Evolutionary conservation across 2,888 invertebrate species (phyloP).

Genomic region (Clitarchus hookeri): DNA sequence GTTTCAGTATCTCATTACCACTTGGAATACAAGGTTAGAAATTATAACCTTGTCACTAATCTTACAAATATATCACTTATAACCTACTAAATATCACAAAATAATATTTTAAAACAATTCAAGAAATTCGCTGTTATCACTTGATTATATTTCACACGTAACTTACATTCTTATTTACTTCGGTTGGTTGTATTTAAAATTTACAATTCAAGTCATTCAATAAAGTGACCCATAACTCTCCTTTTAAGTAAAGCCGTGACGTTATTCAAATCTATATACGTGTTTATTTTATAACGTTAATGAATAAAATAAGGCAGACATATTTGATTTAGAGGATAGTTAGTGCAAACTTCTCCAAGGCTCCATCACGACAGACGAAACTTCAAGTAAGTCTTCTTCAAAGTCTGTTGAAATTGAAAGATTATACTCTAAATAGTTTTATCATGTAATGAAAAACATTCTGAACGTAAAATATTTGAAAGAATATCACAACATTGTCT

Average conservation of each 20-base stretch:
- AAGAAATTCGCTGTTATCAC: background rate
- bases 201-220: background rate
- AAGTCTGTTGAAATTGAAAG: background rate
- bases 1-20: background rate
- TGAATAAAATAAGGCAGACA: conserved; percentile 39
- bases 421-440: background rate
- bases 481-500: background rate
- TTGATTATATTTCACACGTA: background rate
- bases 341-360: conserved; percentile 20
- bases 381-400: conserved; percentile 15
- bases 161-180: background rate
- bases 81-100: background rate
- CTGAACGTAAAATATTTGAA: background rate
- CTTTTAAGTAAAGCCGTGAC: too few relatives aligned
- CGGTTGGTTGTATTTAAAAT: background rate
- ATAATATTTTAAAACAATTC: background rate
- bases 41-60: background rate
- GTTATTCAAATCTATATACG: too few relatives aligned
- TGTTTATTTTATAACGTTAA: conserved; percentile 33
- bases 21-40: background rate
- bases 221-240: too few relatives aligned
- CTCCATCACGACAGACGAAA: background rate
- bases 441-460: background rate
- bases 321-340: conserved; percentile 39
- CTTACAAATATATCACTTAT: background rate